These are phyloP conservation scores for Drosophila tsacasi DNA, from an alignment of 1,140 invertebrate species.

Conservation along the genomic window DNA sequence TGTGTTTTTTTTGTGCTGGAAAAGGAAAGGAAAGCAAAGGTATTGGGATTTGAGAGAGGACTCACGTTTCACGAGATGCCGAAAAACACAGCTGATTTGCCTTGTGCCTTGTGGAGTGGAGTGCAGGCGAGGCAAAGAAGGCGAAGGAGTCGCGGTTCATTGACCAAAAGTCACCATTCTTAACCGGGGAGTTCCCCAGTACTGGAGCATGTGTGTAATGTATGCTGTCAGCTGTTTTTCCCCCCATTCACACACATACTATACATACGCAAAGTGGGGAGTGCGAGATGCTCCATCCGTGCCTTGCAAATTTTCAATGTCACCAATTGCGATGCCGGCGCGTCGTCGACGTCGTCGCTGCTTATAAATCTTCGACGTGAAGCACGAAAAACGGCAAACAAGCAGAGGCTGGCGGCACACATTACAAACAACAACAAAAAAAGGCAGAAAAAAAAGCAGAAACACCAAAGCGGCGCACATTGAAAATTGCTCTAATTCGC, in stretches of 20 bases:
- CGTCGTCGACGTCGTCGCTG: conserved; percentile 46
- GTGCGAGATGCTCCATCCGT: conserved; percentile 40
- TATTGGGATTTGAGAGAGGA: conserved; percentile 40
- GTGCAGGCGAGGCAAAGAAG: conserved; percentile 6
- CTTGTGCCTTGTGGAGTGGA: conserved; percentile 2
- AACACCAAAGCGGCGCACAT: conserved; percentile 62
- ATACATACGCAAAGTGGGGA: conserved; percentile 37
- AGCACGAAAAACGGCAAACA: conserved; percentile 34
- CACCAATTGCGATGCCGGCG: conserved; percentile 73
- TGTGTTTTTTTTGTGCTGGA: conserved; percentile 2
- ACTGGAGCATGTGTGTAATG: conserved; percentile 45
- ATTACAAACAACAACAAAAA: background rate
- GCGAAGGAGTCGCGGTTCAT: conserved; percentile 56
- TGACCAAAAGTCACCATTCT: conserved; percentile 75
- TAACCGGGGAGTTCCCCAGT: conserved; percentile 27
- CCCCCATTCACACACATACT: conserved; percentile 22
- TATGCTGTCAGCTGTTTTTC: conserved; percentile 52
- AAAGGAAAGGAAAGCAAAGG: conserved; percentile 3
- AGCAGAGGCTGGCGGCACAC: conserved; percentile 10
- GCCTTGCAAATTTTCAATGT: conserved; percentile 83
- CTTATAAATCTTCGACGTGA: conserved; percentile 79
- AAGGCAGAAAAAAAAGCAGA: background rate
- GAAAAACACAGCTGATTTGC: conserved; percentile 63
- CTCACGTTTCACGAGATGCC: conserved; percentile 54
- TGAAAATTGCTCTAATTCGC: conserved; percentile 82